Base-by-base conservation (phyloP, 2,113 vertebrate species). In the Rostratula benghalensis region DNA sequence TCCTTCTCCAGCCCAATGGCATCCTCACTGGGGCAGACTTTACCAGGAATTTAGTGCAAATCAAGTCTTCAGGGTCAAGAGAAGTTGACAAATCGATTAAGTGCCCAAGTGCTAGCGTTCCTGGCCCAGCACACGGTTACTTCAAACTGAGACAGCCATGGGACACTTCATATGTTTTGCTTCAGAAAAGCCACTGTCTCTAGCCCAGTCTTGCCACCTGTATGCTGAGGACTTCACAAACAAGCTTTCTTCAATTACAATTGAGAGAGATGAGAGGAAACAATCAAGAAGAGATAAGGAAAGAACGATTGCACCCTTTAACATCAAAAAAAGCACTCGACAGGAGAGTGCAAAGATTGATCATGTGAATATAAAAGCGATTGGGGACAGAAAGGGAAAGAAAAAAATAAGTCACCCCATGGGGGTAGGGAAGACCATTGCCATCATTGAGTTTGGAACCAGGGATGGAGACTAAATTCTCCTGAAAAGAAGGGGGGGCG, bases 31-130 rank as follows among this genome's bases (percentile, higher is more conserved):
- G 61, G 37, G 51, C 41, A 70, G 37, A 60, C 33, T 37, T 76
- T 8, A 17, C 21, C 56, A 41, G 30, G 33, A 57, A 24, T 1
- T 51, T 19, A 9, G 2, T 30, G 19, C 0, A 0, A 78, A 13
- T 30, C 50, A 31, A 14, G 30, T 2, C 73, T 56, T 45, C 51
- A 43, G 16, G 35, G 33, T 46, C 11, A 28, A 61, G 25, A 60
- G 81, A 67, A n/a, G 41, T 0, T 63, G 53, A 75, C 46, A 50
- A 37, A 84, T 0, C 76, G 21, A 31, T 33, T 33, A 56, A 21
- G 30, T 16, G 33, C 46, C 63, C 1, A 1, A 46, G 33, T 5
- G 12, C 22, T 3, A 33, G 21, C 18, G 30, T 45, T 60, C 51
- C 41, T 15, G 25, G 45, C 46, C 33, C 56, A 65, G 14, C 21